Evolutionary conservation across 1,140 invertebrate genomes (phyloP).

Genomic region (Lepidotrigona ventralis): DNA sequence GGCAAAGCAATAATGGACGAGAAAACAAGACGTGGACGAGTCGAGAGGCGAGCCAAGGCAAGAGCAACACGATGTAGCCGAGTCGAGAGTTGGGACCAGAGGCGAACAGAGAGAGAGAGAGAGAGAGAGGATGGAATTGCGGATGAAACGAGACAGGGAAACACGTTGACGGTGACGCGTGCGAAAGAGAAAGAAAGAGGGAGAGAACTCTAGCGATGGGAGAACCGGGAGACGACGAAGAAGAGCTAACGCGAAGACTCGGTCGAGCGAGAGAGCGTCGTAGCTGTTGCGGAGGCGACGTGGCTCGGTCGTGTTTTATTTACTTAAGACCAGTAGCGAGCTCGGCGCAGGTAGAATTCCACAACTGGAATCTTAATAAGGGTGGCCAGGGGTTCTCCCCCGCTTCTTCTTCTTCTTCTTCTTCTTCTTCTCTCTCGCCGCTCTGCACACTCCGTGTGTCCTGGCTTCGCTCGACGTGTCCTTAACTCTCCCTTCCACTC

Average conservation of each 20-base stretch:
- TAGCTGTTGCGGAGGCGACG: conserved; percentile 68
- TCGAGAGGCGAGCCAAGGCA: conserved; percentile 42
- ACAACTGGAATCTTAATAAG: conserved; percentile 80
- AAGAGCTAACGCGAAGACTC: conserved; percentile 34
- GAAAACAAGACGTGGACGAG: conserved; percentile 65
- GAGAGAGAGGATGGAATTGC: conserved; percentile 20
- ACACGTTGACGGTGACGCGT: background rate
- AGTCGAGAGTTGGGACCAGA: conserved; percentile 23
- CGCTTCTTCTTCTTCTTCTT: conserved; percentile 20
- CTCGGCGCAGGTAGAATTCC: conserved; percentile 79
- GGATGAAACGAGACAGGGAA: background rate
- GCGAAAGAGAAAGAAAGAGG: conserved; percentile 13
- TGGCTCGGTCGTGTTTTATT: conserved; percentile 78
- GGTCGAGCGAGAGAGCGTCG: conserved; percentile 47
- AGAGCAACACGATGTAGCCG: conserved; percentile 22
- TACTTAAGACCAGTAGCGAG: conserved; percentile 80
- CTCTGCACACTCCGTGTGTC: background rate
- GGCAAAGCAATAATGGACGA: conserved; percentile 74
- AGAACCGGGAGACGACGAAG: conserved; percentile 38
- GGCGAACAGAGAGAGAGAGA: background rate
- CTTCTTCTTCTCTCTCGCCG: conserved; percentile 21
- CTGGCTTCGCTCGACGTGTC: background rate
- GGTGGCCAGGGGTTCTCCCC: conserved; percentile 76
- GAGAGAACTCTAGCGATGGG: background rate
- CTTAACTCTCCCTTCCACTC: conserved; percentile 7